phyloP scores from a whole-genome alignment of 23 tunicate genomes.

The Clavelina lepadiformis region DNA sequence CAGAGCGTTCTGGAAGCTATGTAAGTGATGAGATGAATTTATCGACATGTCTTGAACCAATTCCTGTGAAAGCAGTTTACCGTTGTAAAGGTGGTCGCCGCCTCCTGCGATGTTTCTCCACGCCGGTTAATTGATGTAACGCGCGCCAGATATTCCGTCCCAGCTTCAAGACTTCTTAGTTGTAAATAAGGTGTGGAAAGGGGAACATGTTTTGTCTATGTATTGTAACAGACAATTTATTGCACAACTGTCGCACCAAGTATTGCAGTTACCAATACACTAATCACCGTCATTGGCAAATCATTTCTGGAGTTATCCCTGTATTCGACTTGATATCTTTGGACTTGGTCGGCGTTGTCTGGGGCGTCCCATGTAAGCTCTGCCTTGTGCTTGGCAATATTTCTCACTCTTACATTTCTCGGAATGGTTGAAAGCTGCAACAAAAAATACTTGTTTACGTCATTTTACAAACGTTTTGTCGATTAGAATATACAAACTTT shows the following conservation, averaged over 20 bases:
- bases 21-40: background rate
- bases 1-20: no score
- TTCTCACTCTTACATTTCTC: constrained; percentile 8
- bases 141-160: constrained; percentile 5
- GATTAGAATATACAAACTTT: no score
- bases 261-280: background rate
- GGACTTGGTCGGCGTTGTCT: background rate
- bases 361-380: constrained; percentile 4
- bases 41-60: background rate
- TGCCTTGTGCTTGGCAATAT: background rate
- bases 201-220: constrained; percentile 5
- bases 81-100: constrained; percentile 18
- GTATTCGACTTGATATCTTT: background rate
- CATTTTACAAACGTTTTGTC: no score
- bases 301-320: background rate
- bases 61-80: background rate
- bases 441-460: no score
- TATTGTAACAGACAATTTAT: background rate
- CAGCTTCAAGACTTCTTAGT: background rate
- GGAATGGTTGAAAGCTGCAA: no score
- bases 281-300: constrained; percentile 1
- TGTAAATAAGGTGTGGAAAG: background rate
- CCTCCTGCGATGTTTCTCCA: background rate
- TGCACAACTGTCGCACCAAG: background rate
- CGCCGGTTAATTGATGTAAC: background rate